Base-by-base conservation (phyloP, 2,888 invertebrate species). In the Capitulum mitella region DNA sequence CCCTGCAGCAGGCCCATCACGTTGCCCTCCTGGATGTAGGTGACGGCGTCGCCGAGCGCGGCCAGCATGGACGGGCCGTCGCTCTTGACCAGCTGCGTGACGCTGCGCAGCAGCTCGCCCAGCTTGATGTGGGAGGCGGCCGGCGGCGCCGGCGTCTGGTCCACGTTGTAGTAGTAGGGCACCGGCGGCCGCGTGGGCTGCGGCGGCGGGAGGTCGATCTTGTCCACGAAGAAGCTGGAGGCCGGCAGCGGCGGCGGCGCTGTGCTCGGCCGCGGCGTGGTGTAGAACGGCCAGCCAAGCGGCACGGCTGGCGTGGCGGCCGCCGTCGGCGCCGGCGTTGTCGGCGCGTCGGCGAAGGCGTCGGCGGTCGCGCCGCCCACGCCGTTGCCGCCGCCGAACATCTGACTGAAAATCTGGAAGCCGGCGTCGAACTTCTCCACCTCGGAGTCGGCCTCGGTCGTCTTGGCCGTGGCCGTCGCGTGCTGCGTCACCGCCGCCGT, bases 401-500 rank as follows among this genome's bases (percentile, higher is more conserved):
- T 46, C 76, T 76, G 76, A 14, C 76, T 76, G 76, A 76, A 76
- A 16, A 76, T 76, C 76, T 76, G 76, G 19, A 76, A 46, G 29
- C 76, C 76, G 46, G n/a, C 46, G 76, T 76, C 46, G 32, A 76
- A 76, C 29, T 76, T 29, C 43, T 76, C 76, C 29, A 29, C 46
- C 46, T 76, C 76, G 1, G 43, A 14, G 48, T 76, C 46, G 29
- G 16, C 29, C 5, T 6, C 6, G 12, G 76, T 46, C 3, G 76
- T 46, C 29, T 40, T 10, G 5, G 76, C 19, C 3, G 48, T 6
- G 29, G 75, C 19, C 14, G 43, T 43, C 29, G 43, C 16, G n/a
- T 40, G 22, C 10, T 22, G 70, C 29, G 32, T 34, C 0, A 29
- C n/a, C n/a, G 51, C 51, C 34, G 64, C 37, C 70, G 37, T 26